A percentile compares a stretch with the other conserved stretches of the same genome.
Evolutionary conservation across 2,888 invertebrate genomes (phyloP).

Genomic region (Ochropacha duplaris): DNA sequence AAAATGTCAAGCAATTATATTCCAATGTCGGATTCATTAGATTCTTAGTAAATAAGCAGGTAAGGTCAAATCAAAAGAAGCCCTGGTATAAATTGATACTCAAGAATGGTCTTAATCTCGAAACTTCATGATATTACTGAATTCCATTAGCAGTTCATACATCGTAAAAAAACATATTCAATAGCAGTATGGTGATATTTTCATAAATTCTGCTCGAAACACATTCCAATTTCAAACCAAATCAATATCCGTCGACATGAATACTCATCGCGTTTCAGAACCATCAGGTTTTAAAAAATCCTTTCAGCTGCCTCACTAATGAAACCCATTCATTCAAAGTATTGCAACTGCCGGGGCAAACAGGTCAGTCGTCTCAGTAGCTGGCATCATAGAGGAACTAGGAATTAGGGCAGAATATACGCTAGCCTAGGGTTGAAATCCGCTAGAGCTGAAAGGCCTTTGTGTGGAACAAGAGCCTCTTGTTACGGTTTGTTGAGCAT

Average conservation of each 20-base stretch:
- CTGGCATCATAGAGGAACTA: slow-evolving; percentile 44
- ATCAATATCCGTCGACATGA: neutral
- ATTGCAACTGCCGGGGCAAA: slow-evolving; percentile 41
- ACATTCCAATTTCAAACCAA: neutral
- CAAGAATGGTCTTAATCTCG: neutral
- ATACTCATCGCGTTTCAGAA: slow-evolving; percentile 1
- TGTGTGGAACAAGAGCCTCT: slow-evolving; percentile 54
- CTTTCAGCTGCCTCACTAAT: slow-evolving; percentile 16
- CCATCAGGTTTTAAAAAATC: slow-evolving; percentile 5
- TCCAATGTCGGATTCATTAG: slow-evolving; percentile 25
- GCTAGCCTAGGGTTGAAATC: slow-evolving; percentile 46
- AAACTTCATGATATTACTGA: neutral
- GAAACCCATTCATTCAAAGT: slow-evolving; percentile 29
- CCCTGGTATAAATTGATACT: neutral
- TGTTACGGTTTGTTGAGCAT: slow-evolving; percentile 63
- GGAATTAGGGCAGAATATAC: slow-evolving; percentile 70
- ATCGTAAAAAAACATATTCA: neutral
- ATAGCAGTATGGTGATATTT: neutral
- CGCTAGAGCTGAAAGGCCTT: slow-evolving; percentile 63
- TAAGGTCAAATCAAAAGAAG: neutral
- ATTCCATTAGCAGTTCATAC: neutral
- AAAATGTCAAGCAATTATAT: slow-evolving; percentile 39
- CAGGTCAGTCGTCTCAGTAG: slow-evolving; percentile 47
- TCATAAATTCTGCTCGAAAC: neutral
- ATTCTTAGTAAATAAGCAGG: neutral